Evolutionary conservation across 30 jellyfish, hydroid and myxozoan species (phyloP).

Genomic region (Turritopsis dohrnii): DNA sequence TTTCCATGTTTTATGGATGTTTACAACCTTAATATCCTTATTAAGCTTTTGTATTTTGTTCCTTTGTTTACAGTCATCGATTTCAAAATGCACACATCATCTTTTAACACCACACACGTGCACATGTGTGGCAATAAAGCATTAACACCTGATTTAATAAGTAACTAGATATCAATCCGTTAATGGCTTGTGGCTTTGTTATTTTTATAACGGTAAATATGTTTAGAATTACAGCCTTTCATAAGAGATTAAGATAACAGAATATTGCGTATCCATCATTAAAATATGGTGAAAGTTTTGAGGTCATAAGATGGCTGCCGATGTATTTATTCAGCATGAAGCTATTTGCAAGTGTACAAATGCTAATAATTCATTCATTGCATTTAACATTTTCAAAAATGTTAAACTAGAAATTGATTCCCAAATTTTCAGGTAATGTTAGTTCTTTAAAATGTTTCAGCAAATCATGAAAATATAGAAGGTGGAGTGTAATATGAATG

Average conservation of each 20-base stretch:
- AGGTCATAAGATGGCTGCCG: no score
- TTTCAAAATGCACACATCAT: background rate
- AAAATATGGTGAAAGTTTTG: background rate
- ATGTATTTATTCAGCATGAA: no score
- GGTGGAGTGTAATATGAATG: background rate
- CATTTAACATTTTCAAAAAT: background rate
- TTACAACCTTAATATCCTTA: background rate
- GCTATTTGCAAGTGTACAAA: background rate
- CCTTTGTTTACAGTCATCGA: background rate
- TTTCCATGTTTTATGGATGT: background rate
- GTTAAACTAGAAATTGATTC: background rate
- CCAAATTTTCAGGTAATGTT: no score
- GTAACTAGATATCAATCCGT: no score
- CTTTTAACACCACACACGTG: background rate
- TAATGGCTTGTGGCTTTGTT: no score
- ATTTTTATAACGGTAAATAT: background rate
- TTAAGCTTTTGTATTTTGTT: background rate
- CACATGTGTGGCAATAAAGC: background rate
- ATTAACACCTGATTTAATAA: background rate
- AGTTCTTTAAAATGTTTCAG: no score
- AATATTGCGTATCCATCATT: background rate
- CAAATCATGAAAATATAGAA: no score
- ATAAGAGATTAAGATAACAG: background rate
- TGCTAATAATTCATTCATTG: background rate
- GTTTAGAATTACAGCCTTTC: background rate